These are phyloP conservation scores for Lepidurus packardi DNA, from an alignment of 1,140 invertebrate species.

Conservation along the genomic window DNA sequence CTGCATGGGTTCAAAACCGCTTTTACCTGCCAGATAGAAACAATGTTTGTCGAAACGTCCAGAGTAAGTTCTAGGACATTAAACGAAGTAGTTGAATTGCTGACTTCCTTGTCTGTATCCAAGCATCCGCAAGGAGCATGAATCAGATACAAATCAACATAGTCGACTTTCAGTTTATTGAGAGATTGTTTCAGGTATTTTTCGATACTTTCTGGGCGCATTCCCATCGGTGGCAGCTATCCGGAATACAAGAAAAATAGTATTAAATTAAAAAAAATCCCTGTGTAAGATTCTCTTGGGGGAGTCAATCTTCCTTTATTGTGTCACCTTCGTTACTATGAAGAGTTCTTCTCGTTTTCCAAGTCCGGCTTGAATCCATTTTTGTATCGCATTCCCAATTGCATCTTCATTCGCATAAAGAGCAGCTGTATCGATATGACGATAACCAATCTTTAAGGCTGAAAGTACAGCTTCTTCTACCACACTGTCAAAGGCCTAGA, in stretches of 20 bases:
- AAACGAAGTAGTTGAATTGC: conserved; percentile 44
- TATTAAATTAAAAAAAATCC: neutral
- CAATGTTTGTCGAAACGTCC: conserved; percentile 61
- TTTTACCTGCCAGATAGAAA: conserved; percentile 64
- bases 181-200: conserved; percentile 53
- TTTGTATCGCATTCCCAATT: conserved; percentile 45
- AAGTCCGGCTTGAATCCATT: conserved; percentile 43
- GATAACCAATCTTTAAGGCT: conserved; percentile 62
- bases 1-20: neutral
- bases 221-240: conserved; percentile 42
- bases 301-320: neutral
- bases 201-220: conserved; percentile 59
- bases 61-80: conserved; percentile 57
- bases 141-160: conserved; percentile 59
- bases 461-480: conserved; percentile 57
- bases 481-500: neutral
- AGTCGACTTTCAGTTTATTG: conserved; percentile 43
- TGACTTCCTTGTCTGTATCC: conserved; percentile 44
- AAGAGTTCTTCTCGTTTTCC: conserved; percentile 46
- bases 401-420: conserved; percentile 51
- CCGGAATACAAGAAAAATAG: neutral
- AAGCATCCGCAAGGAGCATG: conserved; percentile 69
- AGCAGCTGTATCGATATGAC: conserved; percentile 62
- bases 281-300: neutral
- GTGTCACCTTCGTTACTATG: conserved; percentile 55